A percentile compares a stretch with the other conserved stretches of the same genome.
Conservation (phyloP, 1,140 invertebrate species). For the Drosophila arizonae region DNA sequence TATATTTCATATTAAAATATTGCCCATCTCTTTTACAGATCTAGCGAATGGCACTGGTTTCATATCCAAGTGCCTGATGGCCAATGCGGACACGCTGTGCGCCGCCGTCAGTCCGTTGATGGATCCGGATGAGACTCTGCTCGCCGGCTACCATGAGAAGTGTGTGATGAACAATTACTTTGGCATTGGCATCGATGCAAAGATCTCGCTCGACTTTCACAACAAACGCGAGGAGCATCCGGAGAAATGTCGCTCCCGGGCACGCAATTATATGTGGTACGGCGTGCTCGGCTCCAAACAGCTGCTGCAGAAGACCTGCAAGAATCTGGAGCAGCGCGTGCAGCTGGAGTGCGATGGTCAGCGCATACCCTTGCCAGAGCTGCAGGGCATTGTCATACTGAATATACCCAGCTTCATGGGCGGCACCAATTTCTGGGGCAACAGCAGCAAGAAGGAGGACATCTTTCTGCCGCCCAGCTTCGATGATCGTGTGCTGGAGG, state of each 20-base stretch:
- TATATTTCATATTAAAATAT: background rate
- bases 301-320: conserved; percentile 94
- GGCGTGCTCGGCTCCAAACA: conserved; percentile 97
- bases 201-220: conserved; percentile 98
- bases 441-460: conserved; percentile 93
- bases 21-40: conserved; percentile 82
- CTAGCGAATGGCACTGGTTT: conserved; percentile 88
- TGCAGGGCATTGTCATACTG: conserved; percentile 98
- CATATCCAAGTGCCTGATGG: conserved; percentile 95
- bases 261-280: conserved; percentile 99
- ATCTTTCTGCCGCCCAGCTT: conserved; percentile 94
- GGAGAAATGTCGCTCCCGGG: conserved; percentile 96
- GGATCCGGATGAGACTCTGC: conserved; percentile 94
- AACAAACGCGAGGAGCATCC: conserved; percentile 99
- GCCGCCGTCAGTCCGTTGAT: conserved; percentile 96
- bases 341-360: conserved; percentile 96
- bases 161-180: conserved; percentile 99
- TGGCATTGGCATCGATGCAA: conserved; percentile 99
- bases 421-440: conserved; percentile 99
- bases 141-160: conserved; percentile 96
- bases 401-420: conserved; percentile 99
- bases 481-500: conserved; percentile 96
- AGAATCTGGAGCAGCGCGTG: conserved; percentile 97
- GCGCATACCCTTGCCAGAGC: conserved; percentile 93
- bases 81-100: conserved; percentile 98